phyloP scores from a whole-genome alignment of 2,888 invertebrate species.

The Dendrolimus houi region DNA sequence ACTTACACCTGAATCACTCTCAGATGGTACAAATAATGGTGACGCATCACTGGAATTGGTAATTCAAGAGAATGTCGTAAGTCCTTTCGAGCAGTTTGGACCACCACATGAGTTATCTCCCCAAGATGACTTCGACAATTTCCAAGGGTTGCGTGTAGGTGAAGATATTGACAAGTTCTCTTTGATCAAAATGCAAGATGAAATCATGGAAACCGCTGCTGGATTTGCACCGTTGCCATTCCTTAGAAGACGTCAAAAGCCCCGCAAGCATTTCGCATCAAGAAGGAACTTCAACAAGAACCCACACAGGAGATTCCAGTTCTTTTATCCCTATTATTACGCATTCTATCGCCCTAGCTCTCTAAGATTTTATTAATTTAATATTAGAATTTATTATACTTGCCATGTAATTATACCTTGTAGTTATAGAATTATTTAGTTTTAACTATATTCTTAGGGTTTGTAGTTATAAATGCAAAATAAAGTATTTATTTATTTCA shows the following conservation, averaged over 20 bases:
- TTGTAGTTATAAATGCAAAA: constrained; percentile 6
- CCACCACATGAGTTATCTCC: constrained; percentile 4
- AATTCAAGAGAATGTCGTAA: constrained; percentile 24
- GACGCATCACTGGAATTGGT: constrained; percentile 25
- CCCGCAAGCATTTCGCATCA: constrained; percentile 34
- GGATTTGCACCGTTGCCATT: constrained; percentile 52
- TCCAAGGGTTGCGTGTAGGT: constrained; percentile 13
- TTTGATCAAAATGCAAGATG: constrained; percentile 34
- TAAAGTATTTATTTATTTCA: constrained; percentile 18
- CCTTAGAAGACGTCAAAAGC: constrained; percentile 27
- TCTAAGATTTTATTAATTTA: constrained; percentile 48
- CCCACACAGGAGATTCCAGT: constrained; percentile 38
- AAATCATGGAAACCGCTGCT: constrained; percentile 59
- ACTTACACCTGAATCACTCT: not conserved
- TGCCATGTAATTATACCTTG: constrained; percentile 11
- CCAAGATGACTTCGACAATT: constrained; percentile 10
- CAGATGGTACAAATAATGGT: constrained; percentile 15
- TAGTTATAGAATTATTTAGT: constrained; percentile 13
- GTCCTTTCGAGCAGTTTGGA: constrained; percentile 7
- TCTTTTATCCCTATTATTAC: constrained; percentile 41
- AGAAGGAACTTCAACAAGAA: constrained; percentile 41
- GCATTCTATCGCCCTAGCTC: constrained; percentile 42
- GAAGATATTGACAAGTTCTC: constrained; percentile 26
- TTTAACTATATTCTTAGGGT: constrained; percentile 7
- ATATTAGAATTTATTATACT: constrained; percentile 17